These are phyloP conservation scores for Cichlasoma orientale DNA, from an alignment of 2,797 vertebrate genomes.

Conservation along the genomic window DNA sequence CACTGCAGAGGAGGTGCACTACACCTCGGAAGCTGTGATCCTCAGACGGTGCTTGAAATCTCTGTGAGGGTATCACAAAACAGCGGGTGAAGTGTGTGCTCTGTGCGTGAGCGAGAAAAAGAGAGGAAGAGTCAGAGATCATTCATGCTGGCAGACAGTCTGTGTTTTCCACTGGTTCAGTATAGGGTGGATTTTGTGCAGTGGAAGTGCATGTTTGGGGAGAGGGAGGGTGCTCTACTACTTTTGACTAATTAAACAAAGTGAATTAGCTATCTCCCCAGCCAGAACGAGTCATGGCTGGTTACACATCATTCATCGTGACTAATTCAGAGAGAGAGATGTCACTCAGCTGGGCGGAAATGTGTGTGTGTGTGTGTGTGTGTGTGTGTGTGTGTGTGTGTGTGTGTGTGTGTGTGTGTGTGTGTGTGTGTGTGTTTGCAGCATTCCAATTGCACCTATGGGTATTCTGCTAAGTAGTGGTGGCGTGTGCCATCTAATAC, in stretches of 20 bases:
- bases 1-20: neutral
- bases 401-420: constrained; percentile 9
- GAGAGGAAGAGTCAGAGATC: constrained; percentile 37
- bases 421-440: constrained; percentile 3
- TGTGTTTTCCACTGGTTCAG: constrained; percentile 17
- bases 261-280: constrained; percentile 76
- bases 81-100: neutral
- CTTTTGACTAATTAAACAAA: constrained; percentile 80
- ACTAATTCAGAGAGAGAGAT: constrained; percentile 76
- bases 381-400: constrained; percentile 4
- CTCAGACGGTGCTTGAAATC: constrained; percentile 13
- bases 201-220: constrained; percentile 41
- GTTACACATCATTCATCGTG: constrained; percentile 75
- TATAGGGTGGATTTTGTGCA: constrained; percentile 45
- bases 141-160: constrained; percentile 25
- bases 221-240: constrained; percentile 68
- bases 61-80: constrained; percentile 29
- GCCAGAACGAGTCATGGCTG: constrained; percentile 75
- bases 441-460: constrained; percentile 29
- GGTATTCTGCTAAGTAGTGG: constrained; percentile 23
- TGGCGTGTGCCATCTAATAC: constrained; percentile 4
- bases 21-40: constrained; percentile 19
- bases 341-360: constrained; percentile 61
- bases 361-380: neutral
- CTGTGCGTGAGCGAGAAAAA: constrained; percentile 11